A percentile compares a stretch with the other conserved stretches of the same genome.
Conservation (phyloP, 2,113 vertebrate genomes). For the Chaenocephalus aceratus region DNA sequence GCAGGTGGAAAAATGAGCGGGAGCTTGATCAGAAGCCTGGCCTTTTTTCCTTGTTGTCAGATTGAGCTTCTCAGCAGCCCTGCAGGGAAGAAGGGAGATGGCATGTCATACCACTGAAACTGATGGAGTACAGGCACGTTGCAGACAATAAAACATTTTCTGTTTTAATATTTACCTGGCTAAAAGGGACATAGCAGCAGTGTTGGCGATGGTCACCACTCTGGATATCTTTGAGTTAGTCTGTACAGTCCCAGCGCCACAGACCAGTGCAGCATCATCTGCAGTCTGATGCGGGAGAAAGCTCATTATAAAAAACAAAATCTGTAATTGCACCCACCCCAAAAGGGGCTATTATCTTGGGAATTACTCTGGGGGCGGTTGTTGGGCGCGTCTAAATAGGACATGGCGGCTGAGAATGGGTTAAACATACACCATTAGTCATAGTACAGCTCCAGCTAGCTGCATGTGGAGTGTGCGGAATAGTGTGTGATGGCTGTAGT, state of each 20-base stretch:
- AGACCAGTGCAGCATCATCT: slow-evolving; percentile 49
- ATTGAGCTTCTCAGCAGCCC: slow-evolving; percentile 95
- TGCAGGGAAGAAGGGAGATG: slow-evolving; percentile 60
- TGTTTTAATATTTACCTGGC: slow-evolving; percentile 62
- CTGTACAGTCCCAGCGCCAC: slow-evolving; percentile 45
- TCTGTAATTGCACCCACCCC: slow-evolving; percentile 58
- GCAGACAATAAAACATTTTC: background rate
- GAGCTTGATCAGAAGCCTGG: slow-evolving; percentile 86
- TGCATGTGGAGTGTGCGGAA: slow-evolving; percentile 32
- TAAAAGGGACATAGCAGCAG: slow-evolving; percentile 78
- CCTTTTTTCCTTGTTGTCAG: slow-evolving; percentile 93
- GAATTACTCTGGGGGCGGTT: slow-evolving; percentile 41
- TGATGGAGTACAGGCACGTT: background rate
- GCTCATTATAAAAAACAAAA: slow-evolving; percentile 61
- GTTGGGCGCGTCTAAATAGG: slow-evolving; percentile 42
- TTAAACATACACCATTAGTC: slow-evolving; percentile 45
- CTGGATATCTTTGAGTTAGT: slow-evolving; percentile 73
- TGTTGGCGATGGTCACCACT: slow-evolving; percentile 78
- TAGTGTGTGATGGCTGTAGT: slow-evolving; percentile 20
- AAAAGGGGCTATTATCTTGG: slow-evolving; percentile 53
- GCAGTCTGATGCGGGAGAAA: slow-evolving; percentile 50
- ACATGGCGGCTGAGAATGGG: slow-evolving; percentile 23
- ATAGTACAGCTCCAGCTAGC: slow-evolving; percentile 6
- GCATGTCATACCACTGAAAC: slow-evolving; percentile 3
- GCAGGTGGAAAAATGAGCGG: slow-evolving; percentile 88